phyloP scores from a whole-genome alignment of 2,113 vertebrate species.

The Actenoides hombroni region DNA sequence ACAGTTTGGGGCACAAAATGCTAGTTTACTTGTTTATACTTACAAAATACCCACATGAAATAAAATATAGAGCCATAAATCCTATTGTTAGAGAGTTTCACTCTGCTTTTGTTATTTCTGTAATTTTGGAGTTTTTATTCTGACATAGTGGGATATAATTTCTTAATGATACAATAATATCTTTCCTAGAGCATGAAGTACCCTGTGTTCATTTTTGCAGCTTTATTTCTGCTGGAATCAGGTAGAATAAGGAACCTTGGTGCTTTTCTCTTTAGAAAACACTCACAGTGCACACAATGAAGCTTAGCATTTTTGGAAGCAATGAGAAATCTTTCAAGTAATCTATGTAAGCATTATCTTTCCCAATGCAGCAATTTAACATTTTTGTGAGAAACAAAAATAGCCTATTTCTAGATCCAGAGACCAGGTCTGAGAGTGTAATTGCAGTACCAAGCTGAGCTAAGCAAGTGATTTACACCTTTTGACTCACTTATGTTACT shows the following conservation, averaged over 20 bases:
- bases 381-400: background rate
- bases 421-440: background rate
- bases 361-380: background rate
- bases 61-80: background rate
- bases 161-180: background rate
- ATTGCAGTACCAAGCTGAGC: background rate
- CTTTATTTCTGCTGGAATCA: background rate
- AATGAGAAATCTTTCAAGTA: background rate
- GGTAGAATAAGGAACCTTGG: background rate
- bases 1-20: background rate
- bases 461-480: background rate
- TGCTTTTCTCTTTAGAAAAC: background rate
- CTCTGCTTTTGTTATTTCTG: background rate
- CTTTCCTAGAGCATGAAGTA: background rate
- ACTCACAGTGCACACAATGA: background rate
- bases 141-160: background rate
- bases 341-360: background rate
- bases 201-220: background rate
- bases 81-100: background rate
- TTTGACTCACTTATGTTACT: background rate
- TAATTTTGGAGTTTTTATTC: background rate
- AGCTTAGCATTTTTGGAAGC: background rate
- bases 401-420: background rate
- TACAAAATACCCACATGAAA: background rate
- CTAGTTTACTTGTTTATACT: background rate